phyloP scores from a whole-genome alignment of 92 coral and sea anemone species.

The Palythoa grandiflora region DNA sequence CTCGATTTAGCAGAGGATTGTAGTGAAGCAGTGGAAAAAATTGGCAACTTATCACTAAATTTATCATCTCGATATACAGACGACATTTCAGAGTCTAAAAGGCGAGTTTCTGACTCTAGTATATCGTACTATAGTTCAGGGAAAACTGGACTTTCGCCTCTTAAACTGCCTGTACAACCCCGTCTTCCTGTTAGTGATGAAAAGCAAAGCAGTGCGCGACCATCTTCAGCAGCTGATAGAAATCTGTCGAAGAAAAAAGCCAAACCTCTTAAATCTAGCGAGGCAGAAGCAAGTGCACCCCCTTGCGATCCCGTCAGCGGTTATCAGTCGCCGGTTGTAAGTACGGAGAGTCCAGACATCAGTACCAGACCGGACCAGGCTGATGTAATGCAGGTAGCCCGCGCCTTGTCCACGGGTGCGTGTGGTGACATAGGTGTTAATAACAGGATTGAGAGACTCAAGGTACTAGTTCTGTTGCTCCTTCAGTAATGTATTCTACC shows the following conservation, averaged over 20 bases:
- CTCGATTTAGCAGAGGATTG: neutral
- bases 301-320: neutral
- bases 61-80: neutral
- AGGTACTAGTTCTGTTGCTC: constrained; percentile 50
- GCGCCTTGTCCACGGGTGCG: constrained; percentile 78
- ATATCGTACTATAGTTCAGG: neutral
- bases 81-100: neutral
- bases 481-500: neutral
- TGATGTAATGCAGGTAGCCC: constrained; percentile 76
- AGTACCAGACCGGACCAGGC: constrained; percentile 52
- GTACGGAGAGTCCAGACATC: neutral
- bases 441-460: constrained; percentile 73
- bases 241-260: neutral
- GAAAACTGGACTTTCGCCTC: constrained; percentile 2
- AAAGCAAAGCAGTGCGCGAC: too few relatives aligned
- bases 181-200: neutral
- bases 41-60: neutral
- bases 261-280: neutral
- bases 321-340: neutral
- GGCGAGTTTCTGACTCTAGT: constrained; percentile 28
- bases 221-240: neutral
- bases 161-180: constrained; percentile 1
- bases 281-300: constrained; percentile 8
- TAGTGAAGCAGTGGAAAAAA: neutral
- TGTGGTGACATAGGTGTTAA: constrained; percentile 79